phyloP scores from a whole-genome alignment of 2,797 vertebrate species.

The Pseudochaenichthys georgianus region DNA sequence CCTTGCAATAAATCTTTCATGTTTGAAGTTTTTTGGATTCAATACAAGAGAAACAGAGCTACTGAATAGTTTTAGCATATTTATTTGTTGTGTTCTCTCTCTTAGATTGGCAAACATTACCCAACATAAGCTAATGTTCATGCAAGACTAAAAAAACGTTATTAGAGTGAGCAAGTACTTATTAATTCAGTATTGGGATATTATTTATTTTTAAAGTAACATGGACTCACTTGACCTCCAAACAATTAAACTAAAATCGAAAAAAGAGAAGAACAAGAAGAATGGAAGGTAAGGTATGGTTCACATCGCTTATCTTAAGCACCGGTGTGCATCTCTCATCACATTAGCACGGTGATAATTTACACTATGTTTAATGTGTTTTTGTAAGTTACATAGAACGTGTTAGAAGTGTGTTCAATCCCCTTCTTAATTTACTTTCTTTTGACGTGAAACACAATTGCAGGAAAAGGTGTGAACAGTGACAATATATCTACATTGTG shows the following conservation, averaged over 20 bases:
- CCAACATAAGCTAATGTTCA: no score
- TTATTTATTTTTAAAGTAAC: neutral
- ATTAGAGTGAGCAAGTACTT: no score
- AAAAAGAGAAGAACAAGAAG: neutral
- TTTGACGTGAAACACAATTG: constrained; percentile 49
- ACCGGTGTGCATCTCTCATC: neutral
- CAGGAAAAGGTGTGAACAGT: constrained; percentile 46
- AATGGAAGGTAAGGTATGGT: neutral
- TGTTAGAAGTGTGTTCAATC: neutral
- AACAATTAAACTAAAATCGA: neutral
- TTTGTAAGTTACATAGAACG: neutral
- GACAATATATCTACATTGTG: constrained; percentile 30
- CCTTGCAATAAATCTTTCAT: constrained; percentile 42
- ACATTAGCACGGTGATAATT: neutral
- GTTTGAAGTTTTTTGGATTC: neutral
- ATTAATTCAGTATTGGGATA: neutral
- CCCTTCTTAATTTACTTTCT: constrained; percentile 5
- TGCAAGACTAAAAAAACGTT: no score
- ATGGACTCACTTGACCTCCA: neutral
- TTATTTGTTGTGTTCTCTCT: neutral
- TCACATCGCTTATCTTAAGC: neutral
- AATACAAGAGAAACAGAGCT: neutral
- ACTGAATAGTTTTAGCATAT: neutral
- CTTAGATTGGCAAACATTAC: no score
- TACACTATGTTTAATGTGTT: no score